Evolutionary conservation across 2,888 invertebrate genomes (phyloP), one percentile per base, ranked within the genome.

Genomic region (Gymnocheta viridis): DNA sequence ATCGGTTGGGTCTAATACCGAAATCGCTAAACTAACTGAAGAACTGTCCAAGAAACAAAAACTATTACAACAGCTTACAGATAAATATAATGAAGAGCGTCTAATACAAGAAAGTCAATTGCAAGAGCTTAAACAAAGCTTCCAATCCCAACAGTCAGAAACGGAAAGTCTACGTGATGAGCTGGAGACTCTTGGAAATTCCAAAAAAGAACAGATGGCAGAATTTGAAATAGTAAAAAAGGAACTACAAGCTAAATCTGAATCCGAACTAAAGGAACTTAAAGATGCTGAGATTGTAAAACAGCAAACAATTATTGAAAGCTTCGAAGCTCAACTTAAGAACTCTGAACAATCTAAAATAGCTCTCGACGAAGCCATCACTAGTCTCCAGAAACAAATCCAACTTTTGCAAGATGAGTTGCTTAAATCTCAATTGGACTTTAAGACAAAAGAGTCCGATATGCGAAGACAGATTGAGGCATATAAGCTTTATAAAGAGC

Each of bases 81-180:
- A 90, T 85, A 85, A 84, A 14, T 82, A 86, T 47, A 87, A 86
- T 14, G 76, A 84, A 19, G 88, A 88, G 14, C 87, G 87, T 29
- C 27, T 90, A 38, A 78, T 82, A 47, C 79, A 88, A 19, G 89
- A 89, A 19, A 86, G 85, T 4, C 87, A 89, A 38, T 69, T 89
- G 14, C 87, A 89, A 70, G 88, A 89, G 32, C 49, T 86, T 0
- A 86, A 85, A 2, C 89, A 89, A 38, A 88, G 86, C 14, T 70
- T 89, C 2, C 86, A 89, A 35, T 29, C 86, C 6, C 86, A 86
- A 14, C 87, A 87, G 19, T 66, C 76, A 7, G 88, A 88, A 14
- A 35, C 82, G 0, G 82, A 86, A 38, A 85, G 44, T 9, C 32
- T 87, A 22, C 86, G 81, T 7, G 66, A 29, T 32, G 85, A 86